A percentile compares a stretch with the other conserved stretches of the same genome.
Evolutionary conservation across 2,113 vertebrate species (phyloP).

Genomic region (Climacteris rufus): DNA sequence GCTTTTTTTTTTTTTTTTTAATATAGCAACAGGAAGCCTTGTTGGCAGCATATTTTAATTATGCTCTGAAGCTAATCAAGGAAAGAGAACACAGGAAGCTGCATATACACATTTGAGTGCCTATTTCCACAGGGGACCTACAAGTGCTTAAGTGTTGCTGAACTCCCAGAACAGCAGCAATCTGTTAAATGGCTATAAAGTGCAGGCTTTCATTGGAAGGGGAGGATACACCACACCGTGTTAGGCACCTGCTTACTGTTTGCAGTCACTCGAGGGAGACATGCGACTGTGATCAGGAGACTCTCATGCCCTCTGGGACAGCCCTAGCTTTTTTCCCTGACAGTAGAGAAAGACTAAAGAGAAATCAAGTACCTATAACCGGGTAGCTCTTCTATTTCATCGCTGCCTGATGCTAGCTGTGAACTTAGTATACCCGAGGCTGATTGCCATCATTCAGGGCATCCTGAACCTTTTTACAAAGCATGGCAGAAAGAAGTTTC

Average conservation of each 20-base stretch:
- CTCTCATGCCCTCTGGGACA: not conserved
- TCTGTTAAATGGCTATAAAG: not conserved
- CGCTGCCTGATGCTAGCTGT: not conserved
- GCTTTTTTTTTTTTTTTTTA: too few species aligned
- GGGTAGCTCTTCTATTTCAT: not conserved
- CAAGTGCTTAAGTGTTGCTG: not conserved
- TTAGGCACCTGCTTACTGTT: not conserved
- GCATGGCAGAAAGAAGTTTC: not conserved
- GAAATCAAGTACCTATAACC: not conserved
- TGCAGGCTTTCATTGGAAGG: not conserved
- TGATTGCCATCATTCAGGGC: not conserved
- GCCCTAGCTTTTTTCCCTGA: too few species aligned
- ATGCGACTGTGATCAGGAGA: not conserved
- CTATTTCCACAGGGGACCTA: not conserved
- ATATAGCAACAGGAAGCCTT: not conserved
- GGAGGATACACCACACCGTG: fast-evolving
- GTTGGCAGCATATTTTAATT: not conserved
- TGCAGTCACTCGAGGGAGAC: not conserved
- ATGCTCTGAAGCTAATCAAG: not conserved
- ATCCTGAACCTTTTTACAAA: not conserved
- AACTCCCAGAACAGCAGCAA: not conserved
- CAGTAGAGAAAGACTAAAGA: not conserved
- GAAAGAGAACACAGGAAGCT: conserved; percentile 13
- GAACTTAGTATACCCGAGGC: not conserved
- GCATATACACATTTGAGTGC: not conserved